phyloP scores from a whole-genome alignment of 2,113 vertebrate species.

The Glaucomys volans region DNA sequence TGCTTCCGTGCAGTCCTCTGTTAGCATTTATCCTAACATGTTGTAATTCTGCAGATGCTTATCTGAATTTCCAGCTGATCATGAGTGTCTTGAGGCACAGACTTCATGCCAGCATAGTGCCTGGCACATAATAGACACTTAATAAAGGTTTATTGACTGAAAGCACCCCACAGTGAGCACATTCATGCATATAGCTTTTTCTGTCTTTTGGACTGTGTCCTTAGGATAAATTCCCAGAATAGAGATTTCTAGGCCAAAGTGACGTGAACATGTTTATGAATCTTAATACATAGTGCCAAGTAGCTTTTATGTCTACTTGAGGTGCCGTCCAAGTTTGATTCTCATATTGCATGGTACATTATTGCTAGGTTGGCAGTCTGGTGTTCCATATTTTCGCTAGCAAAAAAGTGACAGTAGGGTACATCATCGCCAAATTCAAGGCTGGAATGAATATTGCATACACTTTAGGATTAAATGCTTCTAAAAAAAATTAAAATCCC shows the following conservation, averaged over 20 bases:
- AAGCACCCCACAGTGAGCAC: slow-evolving; percentile 44
- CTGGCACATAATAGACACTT: slow-evolving; percentile 71
- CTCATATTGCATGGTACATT: slow-evolving; percentile 59
- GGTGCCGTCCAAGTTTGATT: slow-evolving; percentile 75
- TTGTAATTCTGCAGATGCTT: not conserved
- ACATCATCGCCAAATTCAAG: slow-evolving; percentile 52
- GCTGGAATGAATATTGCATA: slow-evolving; percentile 63
- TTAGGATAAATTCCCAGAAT: slow-evolving; percentile 74
- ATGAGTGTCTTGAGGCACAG: slow-evolving; percentile 12
- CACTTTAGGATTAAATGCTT: slow-evolving; percentile 61
- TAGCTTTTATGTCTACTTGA: slow-evolving; percentile 73
- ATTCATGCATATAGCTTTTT: slow-evolving; percentile 57
- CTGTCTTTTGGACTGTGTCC: slow-evolving; percentile 62
- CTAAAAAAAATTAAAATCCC: slow-evolving; percentile 47
- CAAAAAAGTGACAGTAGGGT: slow-evolving; percentile 68
- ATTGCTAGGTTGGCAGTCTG: slow-evolving; percentile 77
- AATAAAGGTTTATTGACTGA: slow-evolving; percentile 78
- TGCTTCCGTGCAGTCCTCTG: not conserved
- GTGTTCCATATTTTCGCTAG: slow-evolving; percentile 72
- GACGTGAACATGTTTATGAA: slow-evolving; percentile 78
- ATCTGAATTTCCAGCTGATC: slow-evolving; percentile 57
- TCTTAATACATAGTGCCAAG: slow-evolving; percentile 68
- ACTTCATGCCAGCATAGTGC: slow-evolving; percentile 44
- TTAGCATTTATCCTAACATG: not conserved
- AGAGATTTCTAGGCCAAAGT: slow-evolving; percentile 76